Percentiles rank a stretch among this genome's conserved stretches.
These are phyloP conservation scores for Podarcis siculus DNA, from an alignment of 2,797 vertebrate genomes.

Conservation along the genomic window DNA sequence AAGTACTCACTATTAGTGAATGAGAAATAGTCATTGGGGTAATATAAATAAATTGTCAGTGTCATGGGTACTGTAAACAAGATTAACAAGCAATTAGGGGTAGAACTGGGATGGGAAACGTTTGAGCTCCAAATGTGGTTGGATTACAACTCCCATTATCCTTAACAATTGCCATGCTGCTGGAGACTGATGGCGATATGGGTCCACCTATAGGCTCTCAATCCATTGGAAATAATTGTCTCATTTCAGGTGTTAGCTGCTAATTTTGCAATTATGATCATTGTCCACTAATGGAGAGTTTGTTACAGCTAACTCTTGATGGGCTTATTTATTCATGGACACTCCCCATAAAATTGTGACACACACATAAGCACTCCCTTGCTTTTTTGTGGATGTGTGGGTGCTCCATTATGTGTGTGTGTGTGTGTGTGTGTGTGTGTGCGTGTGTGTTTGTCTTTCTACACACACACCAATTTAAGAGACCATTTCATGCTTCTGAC, in stretches of 20 bases:
- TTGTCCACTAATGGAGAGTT: background rate
- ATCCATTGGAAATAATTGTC: background rate
- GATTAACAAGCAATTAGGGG: background rate
- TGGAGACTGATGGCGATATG: too few relatives aligned
- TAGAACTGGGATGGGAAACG: background rate
- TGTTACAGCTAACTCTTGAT: background rate
- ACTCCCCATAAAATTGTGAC: background rate
- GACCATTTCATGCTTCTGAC: background rate
- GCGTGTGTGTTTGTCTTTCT: background rate
- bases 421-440: background rate
- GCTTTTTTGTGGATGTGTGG: background rate
- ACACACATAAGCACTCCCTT: background rate
- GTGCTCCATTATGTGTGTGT: background rate
- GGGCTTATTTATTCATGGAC: background rate
- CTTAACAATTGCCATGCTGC: too few relatives aligned
- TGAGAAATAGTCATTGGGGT: background rate
- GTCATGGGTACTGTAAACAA: background rate
- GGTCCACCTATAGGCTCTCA: too few relatives aligned
- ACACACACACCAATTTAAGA: background rate
- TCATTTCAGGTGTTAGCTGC: background rate
- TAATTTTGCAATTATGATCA: background rate
- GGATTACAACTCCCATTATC: too few relatives aligned
- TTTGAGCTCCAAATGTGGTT: too few relatives aligned
- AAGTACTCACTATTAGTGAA: background rate
- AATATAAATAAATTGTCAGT: background rate